A percentile compares a stretch with the other conserved stretches of the same genome.
phyloP scores from a whole-genome alignment of 2,888 invertebrate species.

The Scrobipalpa atriplicella region DNA sequence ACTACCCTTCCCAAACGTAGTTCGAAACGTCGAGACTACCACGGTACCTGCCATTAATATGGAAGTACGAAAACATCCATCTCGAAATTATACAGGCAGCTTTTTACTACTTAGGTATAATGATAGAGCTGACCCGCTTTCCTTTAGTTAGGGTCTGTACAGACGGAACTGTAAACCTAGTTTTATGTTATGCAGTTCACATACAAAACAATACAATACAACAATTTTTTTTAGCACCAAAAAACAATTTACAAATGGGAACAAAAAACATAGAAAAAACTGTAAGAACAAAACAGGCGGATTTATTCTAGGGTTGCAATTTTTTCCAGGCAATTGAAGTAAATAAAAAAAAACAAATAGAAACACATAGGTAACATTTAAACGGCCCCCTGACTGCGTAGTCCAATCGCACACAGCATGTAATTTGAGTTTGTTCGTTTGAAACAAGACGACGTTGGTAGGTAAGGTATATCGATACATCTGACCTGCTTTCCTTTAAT shows the following conservation, averaged over 20 bases:
- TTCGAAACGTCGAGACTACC: neutral
- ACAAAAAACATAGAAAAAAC: too few relatives aligned
- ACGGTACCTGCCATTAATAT: neutral
- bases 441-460: neutral
- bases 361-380: too few relatives aligned
- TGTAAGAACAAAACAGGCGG: too few relatives aligned
- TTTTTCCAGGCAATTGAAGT: too few relatives aligned
- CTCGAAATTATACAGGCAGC: constrained; percentile 11
- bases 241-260: too few relatives aligned
- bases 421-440: neutral
- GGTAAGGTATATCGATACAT: neutral
- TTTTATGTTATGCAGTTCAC: neutral
- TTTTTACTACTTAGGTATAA: constrained; percentile 4
- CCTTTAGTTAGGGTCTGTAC: neutral
- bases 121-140: neutral
- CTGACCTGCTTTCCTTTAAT: too few relatives aligned
- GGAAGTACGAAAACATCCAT: constrained; percentile 6
- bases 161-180: neutral
- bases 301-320: too few relatives aligned
- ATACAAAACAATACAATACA: neutral
- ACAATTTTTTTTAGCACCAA: too few relatives aligned
- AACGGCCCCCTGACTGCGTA: too few relatives aligned
- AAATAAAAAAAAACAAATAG: too few relatives aligned
- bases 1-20: neutral
- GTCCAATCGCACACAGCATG: too few relatives aligned